These are phyloP conservation scores for Etheostoma spectabile DNA, from an alignment of 2,113 vertebrate species.

Conservation along the genomic window DNA sequence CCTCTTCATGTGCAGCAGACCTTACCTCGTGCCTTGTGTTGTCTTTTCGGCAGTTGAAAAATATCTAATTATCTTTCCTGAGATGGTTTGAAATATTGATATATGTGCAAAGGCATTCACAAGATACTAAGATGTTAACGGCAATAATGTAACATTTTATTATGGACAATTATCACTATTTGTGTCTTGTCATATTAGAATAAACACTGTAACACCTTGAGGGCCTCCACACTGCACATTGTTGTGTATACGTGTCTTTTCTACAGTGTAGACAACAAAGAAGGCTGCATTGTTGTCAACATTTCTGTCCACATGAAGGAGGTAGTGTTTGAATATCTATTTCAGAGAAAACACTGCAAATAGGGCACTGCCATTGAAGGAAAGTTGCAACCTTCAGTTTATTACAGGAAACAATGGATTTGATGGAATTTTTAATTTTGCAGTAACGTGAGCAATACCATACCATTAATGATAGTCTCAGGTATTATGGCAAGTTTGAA, in stretches of 20 bases:
- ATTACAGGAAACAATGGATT: slow-evolving; percentile 3
- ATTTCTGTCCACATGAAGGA: background rate
- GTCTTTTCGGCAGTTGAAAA: background rate
- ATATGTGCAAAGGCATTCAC: background rate
- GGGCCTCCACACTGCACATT: background rate
- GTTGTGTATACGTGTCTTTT: background rate
- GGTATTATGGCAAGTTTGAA: background rate
- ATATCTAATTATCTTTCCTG: background rate
- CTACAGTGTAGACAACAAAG: background rate
- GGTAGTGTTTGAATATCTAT: background rate
- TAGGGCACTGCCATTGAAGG: background rate
- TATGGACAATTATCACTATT: background rate
- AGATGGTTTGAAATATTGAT: background rate
- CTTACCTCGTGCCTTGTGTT: background rate
- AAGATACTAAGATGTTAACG: background rate
- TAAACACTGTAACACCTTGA: background rate
- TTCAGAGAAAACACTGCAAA: background rate
- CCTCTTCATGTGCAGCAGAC: background rate
- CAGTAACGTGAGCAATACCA: background rate
- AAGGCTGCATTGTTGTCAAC: background rate
- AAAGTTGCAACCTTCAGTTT: slow-evolving; percentile 1
- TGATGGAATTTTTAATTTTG: background rate
- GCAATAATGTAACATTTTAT: background rate
- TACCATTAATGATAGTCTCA: background rate
- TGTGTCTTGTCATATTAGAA: background rate